Percentiles rank a stretch among this genome's conserved stretches.
These are phyloP conservation scores for Trichoplusia ni DNA, from an alignment of 1,140 invertebrate species.

Conservation along the genomic window DNA sequence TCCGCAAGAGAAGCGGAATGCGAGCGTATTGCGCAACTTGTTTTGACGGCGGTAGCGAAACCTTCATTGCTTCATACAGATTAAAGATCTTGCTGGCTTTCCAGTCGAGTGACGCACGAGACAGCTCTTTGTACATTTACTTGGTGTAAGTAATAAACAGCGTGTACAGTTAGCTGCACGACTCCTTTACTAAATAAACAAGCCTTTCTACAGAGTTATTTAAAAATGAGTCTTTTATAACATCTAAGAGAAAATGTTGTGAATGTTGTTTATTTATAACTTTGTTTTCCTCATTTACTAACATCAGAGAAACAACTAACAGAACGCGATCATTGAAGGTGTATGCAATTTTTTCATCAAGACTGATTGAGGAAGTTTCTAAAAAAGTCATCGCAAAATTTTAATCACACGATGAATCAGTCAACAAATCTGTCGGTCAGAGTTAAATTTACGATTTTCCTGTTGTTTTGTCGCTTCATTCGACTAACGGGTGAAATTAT, in stretches of 20 bases:
- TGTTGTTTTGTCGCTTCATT: constrained; percentile 12
- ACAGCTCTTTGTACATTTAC: constrained; percentile 17
- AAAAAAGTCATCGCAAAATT: too few relatives aligned
- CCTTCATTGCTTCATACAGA: constrained; percentile 47
- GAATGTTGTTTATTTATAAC: too few relatives aligned
- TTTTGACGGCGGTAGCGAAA: constrained; percentile 57
- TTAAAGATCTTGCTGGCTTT: constrained; percentile 28
- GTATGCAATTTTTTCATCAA: too few relatives aligned
- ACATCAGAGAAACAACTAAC: too few relatives aligned
- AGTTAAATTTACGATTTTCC: neutral
- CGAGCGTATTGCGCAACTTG: constrained; percentile 64
- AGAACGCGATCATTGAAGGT: too few relatives aligned
- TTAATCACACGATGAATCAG: neutral
- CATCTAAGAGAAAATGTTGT: too few relatives aligned
- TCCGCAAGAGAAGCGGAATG: constrained; percentile 47
- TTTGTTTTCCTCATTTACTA: too few relatives aligned
- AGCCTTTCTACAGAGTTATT: too few relatives aligned
- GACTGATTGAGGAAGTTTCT: too few relatives aligned
- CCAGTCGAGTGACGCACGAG: constrained; percentile 27
- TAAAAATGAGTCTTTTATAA: too few relatives aligned
- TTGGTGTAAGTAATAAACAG: neutral
- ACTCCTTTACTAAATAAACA: too few relatives aligned
- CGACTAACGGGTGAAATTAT: too few relatives aligned
- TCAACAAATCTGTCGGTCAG: constrained; percentile 3
- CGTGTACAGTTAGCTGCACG: neutral